A percentile compares a stretch with the other conserved stretches of the same genome.
phyloP scores from a whole-genome alignment of 2,113 vertebrate species.

The Heptranchias perlo region DNA sequence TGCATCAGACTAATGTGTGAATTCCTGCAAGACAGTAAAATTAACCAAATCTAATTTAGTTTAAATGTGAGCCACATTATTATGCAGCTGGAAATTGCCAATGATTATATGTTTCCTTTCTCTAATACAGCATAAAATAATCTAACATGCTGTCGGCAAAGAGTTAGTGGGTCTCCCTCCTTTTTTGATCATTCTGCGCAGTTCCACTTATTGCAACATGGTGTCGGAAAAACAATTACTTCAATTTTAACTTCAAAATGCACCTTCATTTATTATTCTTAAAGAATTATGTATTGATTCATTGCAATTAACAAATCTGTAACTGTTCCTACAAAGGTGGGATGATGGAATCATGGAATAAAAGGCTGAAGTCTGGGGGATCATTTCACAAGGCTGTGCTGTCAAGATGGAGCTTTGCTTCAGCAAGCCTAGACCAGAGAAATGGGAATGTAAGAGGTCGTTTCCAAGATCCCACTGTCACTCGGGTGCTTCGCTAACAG shows the following conservation, averaged over 20 bases:
- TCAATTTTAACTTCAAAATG: background rate
- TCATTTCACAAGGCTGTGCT: background rate
- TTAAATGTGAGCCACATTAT: constrained; percentile 23
- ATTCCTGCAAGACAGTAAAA: constrained; percentile 30
- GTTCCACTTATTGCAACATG: background rate
- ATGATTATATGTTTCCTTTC: background rate
- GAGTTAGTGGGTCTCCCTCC: background rate
- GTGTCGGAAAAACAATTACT: background rate
- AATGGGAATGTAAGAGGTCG: background rate
- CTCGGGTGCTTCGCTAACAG: background rate
- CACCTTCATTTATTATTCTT: constrained; percentile 20
- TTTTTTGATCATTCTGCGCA: background rate
- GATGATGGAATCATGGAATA: background rate
- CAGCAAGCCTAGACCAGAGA: background rate
- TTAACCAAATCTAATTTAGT: constrained; percentile 27
- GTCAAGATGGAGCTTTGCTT: background rate
- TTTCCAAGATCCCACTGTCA: background rate
- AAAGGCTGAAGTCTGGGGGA: background rate
- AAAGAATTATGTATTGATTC: background rate
- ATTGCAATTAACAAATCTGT: background rate
- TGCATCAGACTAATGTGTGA: background rate
- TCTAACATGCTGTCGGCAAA: background rate
- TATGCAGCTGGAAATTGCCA: background rate
- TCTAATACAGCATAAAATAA: background rate
- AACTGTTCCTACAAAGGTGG: background rate